Base-by-base conservation (phyloP, 2,113 vertebrate species). In the Aphelocoma coerulescens region DNA sequence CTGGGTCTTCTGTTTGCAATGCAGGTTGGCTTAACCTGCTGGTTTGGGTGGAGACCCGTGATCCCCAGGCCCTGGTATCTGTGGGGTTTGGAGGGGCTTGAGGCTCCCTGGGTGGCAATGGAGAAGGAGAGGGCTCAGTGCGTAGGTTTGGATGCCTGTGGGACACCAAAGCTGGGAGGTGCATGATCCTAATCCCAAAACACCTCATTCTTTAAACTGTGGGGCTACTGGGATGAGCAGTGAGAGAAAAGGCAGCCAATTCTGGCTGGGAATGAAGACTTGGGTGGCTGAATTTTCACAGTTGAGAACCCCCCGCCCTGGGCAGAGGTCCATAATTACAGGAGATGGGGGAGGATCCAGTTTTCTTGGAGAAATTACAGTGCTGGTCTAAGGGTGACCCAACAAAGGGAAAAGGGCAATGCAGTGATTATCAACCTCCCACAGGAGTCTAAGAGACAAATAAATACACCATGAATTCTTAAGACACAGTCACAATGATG, bases 201-300 rank as follows among this genome's bases (percentile, higher is more conserved):
- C 41, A 43, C 17, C 23, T 81, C 33, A 26, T 3, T 41, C 20
- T 87, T 75, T 87, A 87, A 57, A 41, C 41, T 37, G 2, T 1
- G 0, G 22, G 16, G 30, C 87, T 30, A 14, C 1, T 68, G 69
- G 44, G 24, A 61, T 1, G 9, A 76, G 55, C 6, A 3, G 4
- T 46, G 16, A 1, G 4, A 77, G 49, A n/a, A 43, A 48, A 1
- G 0, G 24, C 1, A 1, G 27, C 4, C 44, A 88, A 0, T 51
- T 87, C 76, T 74, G 55, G 9, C 14, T 49, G 54, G 30, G 19
- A 54, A 61, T 6, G 3, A 85, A 73, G 67, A 46, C 46, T 92
- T n/a, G 54, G 13, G 41, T 52, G 46, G 24, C 32, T 76, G 75
- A 75, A 83, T 63, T 65, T 72, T 85, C 58, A 52, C 39, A 79